A percentile compares a stretch with the other conserved stretches of the same genome.
Conservation (phyloP, 1,140 invertebrate species). For the Pemphigus obesinymphae region DNA sequence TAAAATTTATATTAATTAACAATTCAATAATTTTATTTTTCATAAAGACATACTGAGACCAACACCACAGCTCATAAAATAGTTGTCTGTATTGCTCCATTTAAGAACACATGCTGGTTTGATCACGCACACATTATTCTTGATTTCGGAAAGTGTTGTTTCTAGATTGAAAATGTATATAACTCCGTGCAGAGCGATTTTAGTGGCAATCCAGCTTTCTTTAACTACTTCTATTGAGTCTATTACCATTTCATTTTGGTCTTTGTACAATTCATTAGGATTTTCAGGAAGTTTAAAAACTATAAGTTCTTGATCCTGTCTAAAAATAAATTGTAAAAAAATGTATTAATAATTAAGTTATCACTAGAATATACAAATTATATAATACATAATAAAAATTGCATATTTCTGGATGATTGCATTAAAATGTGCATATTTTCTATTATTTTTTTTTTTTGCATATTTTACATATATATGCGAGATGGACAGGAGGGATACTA, state of each 20-base stretch:
- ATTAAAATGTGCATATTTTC: too few species aligned
- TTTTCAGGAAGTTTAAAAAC: slow-evolving; percentile 6
- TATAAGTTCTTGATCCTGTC: neutral
- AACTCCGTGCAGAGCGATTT: slow-evolving; percentile 52
- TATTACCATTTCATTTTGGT: slow-evolving; percentile 45
- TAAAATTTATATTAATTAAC: neutral
- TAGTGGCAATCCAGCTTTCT: slow-evolving; percentile 50
- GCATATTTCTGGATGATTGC: too few species aligned
- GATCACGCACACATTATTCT: slow-evolving; percentile 32
- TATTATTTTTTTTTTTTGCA: too few species aligned
- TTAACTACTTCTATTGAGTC: slow-evolving; percentile 49
- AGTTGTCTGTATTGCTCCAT: slow-evolving; percentile 53
- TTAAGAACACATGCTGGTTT: slow-evolving; percentile 49
- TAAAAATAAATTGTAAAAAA: neutral
- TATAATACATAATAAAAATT: too few species aligned
- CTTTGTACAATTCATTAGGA: slow-evolving; percentile 28
- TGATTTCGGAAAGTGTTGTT: neutral
- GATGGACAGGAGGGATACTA: too few species aligned
- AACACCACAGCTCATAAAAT: slow-evolving; percentile 54
- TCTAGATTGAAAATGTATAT: slow-evolving; percentile 50
- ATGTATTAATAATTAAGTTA: too few species aligned
- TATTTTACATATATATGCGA: too few species aligned
- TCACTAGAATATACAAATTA: too few species aligned
- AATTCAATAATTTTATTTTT: neutral
- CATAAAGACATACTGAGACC: slow-evolving; percentile 48